Base-by-base conservation (phyloP, 2,113 vertebrate genomes). In the Oreochromis aureus region DNA sequence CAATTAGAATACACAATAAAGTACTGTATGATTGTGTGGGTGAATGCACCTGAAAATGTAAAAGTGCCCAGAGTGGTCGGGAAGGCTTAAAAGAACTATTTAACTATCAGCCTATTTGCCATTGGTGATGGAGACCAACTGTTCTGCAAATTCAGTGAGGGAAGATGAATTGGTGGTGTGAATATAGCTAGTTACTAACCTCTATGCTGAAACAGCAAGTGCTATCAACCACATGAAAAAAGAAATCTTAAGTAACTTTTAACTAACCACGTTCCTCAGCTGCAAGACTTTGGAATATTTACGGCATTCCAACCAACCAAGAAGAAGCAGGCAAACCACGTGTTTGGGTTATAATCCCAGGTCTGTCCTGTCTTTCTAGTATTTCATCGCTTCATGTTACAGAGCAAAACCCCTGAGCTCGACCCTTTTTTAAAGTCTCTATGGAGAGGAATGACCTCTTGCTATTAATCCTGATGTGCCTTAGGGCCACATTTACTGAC, bases 201-300 rank as follows among this genome's bases (percentile, higher is more conserved):
- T 22, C 63, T 22, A 9, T 1, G 19, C 63, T 69, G n/a, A 69
- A 41, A 5, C 0, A 0, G 4, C 18, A 12, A 69, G 6, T 69
- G 19, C 1, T 41, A 4, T 41, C 4, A 41, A 24, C 12, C n/a
- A 13, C 36, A 41, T 15, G 63, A 22, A n/a, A 41, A 61, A 22
- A 69, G 0, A 39, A 22, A 41, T 13, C 10, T 13, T 41, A 63
- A 2, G 30, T 19, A 34, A 32, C 27, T 18, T 1, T 34, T 6
- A 66, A 36, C 4, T n/a, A 22, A 22, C 61, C 19, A 69, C 11
- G 2, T 69, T 69, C 36, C 34, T 41, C 63, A 41, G 6, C 19
- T 69, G 34, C 13, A 41, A 69, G 34, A 0, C n/a, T 69, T 5
- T 69, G 63, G 63, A 22, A 22, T 69, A 41, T 69, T 39, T 69